Conservation (phyloP, 1,140 invertebrate genomes). For the Araneus ventricosus region DNA sequence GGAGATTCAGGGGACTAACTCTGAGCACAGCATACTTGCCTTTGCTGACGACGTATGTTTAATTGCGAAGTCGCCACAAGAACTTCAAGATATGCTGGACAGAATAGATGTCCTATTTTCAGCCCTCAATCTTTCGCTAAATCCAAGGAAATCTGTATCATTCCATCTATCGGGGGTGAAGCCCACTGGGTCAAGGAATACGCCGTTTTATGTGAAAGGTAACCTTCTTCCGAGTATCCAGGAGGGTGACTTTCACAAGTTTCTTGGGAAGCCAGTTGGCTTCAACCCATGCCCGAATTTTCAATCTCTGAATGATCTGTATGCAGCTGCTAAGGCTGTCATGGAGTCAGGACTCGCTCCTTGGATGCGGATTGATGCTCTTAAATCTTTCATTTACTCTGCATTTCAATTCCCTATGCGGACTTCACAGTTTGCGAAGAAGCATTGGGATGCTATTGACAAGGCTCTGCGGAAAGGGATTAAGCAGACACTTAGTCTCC, state of each 20-base stretch:
- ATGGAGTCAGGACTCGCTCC: no score
- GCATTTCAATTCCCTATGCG: no score
- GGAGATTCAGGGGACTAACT: accelerated
- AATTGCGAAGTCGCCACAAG: neutral
- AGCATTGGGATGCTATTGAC: no score
- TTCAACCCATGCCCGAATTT: no score
- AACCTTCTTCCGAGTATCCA: no score
- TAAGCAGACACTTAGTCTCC: no score
- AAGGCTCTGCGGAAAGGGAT: no score
- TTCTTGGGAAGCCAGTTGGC: slow-evolving; percentile 33
- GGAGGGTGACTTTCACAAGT: neutral
- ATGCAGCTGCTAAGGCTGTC: no score
- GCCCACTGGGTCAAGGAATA: neutral
- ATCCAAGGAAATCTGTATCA: neutral
- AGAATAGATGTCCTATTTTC: neutral
- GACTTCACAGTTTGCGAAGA: no score
- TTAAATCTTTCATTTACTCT: no score
- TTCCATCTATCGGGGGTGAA: neutral
- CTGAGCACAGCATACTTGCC: neutral
- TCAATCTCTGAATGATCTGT: no score
- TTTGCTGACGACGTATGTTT: slow-evolving; percentile 2
- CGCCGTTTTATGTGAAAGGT: neutral
- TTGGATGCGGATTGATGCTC: no score
- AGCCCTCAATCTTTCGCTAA: neutral
- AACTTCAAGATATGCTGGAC: neutral